Percentiles rank a stretch among this genome's conserved stretches.
These are phyloP conservation scores for Grallaria varia DNA, from an alignment of 2,113 vertebrate species.

Conservation along the genomic window DNA sequence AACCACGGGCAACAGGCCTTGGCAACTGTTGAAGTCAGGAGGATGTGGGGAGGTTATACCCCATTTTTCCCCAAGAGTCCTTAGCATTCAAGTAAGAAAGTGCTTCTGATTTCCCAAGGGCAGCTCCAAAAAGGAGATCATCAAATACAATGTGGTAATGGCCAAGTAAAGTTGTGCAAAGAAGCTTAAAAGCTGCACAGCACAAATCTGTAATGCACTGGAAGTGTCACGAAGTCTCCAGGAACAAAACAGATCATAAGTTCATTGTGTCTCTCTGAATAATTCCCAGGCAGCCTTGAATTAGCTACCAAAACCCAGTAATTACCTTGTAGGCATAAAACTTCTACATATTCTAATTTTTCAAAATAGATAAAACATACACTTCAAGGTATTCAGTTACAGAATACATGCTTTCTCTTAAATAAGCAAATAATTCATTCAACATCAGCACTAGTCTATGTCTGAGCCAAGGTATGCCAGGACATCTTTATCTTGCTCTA, in stretches of 20 bases:
- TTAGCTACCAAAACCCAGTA: background rate
- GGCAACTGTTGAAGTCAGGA: background rate
- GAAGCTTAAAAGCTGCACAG: background rate
- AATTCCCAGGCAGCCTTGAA: background rate
- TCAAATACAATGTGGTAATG: fast-evolving
- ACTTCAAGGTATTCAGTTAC: background rate
- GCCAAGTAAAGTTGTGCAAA: background rate
- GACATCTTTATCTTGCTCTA: background rate
- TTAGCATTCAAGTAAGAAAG: background rate
- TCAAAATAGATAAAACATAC: background rate
- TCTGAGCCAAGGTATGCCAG: background rate
- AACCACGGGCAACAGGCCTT: slow-evolving; percentile 26
- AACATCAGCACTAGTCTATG: background rate
- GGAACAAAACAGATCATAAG: background rate
- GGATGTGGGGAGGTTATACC: background rate
- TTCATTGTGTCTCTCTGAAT: background rate
- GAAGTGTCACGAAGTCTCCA: background rate
- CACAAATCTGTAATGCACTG: background rate
- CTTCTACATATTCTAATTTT: background rate
- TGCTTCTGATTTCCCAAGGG: background rate
- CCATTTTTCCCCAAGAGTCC: background rate
- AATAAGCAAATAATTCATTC: background rate
- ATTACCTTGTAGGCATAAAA: background rate
- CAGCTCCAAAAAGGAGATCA: background rate
- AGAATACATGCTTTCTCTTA: background rate